phyloP scores from a whole-genome alignment of 1,140 invertebrate species.

The Fopius arisanus region DNA sequence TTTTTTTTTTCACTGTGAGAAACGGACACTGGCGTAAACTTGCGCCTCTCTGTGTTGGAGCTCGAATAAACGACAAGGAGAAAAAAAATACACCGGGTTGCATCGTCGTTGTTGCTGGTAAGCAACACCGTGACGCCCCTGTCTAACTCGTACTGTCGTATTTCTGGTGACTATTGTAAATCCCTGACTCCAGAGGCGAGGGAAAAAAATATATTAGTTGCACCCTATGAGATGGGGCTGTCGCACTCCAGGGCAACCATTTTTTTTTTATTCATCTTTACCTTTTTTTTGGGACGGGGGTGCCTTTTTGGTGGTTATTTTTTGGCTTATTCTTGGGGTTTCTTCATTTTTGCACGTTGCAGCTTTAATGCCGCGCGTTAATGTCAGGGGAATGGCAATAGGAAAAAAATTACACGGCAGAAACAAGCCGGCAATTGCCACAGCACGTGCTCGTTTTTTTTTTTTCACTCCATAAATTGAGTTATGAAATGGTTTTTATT shows the following conservation, averaged over 20 bases:
- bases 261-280: neutral
- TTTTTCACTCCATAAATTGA: neutral
- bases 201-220: neutral
- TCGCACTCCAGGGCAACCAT: neutral
- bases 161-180: neutral
- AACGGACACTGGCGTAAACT: neutral
- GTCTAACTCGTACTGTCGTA: neutral
- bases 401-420: neutral
- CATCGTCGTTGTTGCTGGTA: neutral
- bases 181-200: neutral
- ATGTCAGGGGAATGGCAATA: neutral
- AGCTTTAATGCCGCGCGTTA: neutral
- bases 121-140: neutral
- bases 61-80: neutral
- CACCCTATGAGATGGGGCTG: neutral
- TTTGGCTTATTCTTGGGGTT: neutral
- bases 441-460: neutral
- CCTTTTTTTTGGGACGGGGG: neutral
- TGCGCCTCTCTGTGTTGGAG: neutral
- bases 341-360: slow-evolving; percentile 5
- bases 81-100: neutral
- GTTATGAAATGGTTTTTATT: neutral
- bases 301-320: neutral
- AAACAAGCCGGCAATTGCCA: slow-evolving; percentile 8
- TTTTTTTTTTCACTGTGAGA: neutral